Conservation (phyloP, 2,888 invertebrate genomes). For the Gymnoscelis rufifasciata region DNA sequence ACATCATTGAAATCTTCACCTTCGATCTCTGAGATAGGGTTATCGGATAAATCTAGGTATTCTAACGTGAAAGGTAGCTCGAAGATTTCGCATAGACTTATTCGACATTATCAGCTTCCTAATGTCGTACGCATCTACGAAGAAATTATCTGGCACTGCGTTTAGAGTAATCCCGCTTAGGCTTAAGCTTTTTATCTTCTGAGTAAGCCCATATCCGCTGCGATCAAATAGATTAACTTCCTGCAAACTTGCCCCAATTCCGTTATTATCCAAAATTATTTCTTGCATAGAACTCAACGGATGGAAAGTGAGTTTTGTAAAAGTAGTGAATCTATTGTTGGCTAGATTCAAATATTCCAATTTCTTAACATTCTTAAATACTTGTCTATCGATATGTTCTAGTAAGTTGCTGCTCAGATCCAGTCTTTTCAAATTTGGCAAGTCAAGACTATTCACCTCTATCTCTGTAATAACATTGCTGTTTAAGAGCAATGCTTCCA, state of each 20-base stretch:
- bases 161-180: conserved; percentile 52
- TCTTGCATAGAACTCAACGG: conserved; percentile 55
- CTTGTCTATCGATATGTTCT: conserved; percentile 51
- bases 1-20: conserved; percentile 70
- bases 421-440: conserved; percentile 54
- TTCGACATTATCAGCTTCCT: conserved; percentile 65
- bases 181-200: conserved; percentile 52
- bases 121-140: conserved; percentile 65
- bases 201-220: conserved; percentile 57
- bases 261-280: conserved; percentile 65
- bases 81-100: conserved; percentile 78
- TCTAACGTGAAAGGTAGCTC: conserved; percentile 76
- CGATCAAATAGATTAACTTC: conserved; percentile 57
- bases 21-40: conserved; percentile 70
- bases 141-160: conserved; percentile 58
- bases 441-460: conserved; percentile 40
- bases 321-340: conserved; percentile 59
- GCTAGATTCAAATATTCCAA: conserved; percentile 65
- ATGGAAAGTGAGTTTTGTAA: conserved; percentile 59
- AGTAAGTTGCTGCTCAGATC: conserved; percentile 65
- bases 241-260: conserved; percentile 53
- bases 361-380: conserved; percentile 55
- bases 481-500: conserved; percentile 49
- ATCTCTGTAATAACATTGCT: conserved; percentile 53
- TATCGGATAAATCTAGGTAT: conserved; percentile 81